A percentile compares a stretch with the other conserved stretches of the same genome.
Evolutionary conservation across 2,113 vertebrate genomes (phyloP).

Genomic region (Sterna hirundo): DNA sequence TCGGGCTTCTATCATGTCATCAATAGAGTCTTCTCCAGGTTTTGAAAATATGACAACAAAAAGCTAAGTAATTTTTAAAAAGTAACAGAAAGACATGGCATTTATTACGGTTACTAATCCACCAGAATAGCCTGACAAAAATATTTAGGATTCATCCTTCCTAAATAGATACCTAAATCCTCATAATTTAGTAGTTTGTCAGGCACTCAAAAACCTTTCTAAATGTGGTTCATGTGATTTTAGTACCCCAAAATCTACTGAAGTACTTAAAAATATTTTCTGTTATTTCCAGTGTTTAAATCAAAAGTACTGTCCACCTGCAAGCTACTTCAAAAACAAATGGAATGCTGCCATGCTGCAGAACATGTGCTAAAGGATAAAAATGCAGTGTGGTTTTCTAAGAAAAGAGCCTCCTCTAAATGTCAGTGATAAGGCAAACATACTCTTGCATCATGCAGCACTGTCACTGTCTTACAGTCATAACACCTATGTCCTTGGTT

Average conservation of each 20-base stretch:
- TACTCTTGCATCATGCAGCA: not conserved
- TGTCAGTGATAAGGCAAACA: not conserved
- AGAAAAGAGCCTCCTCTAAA: not conserved
- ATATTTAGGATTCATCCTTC: not conserved
- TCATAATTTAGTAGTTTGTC: not conserved
- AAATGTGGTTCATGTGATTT: not conserved
- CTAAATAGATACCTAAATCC: not conserved
- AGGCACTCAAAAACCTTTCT: not conserved
- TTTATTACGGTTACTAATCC: not conserved
- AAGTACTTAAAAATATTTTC: not conserved
- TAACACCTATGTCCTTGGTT: not conserved
- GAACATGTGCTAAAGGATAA: not conserved
- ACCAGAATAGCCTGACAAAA: not conserved
- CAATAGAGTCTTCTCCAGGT: not conserved
- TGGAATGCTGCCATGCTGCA: not conserved
- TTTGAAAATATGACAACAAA: not conserved
- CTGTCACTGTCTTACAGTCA: not conserved
- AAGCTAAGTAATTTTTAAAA: not conserved
- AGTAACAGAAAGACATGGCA: not conserved
- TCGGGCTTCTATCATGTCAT: not conserved
- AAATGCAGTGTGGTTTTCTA: not conserved
- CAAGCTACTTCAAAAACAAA: not conserved
- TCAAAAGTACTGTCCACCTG: not conserved
- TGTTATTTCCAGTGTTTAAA: not conserved
- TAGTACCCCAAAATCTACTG: not conserved